Evolutionary conservation across 2,113 vertebrate genomes (phyloP).

Genomic region (Globicephala melas): DNA sequence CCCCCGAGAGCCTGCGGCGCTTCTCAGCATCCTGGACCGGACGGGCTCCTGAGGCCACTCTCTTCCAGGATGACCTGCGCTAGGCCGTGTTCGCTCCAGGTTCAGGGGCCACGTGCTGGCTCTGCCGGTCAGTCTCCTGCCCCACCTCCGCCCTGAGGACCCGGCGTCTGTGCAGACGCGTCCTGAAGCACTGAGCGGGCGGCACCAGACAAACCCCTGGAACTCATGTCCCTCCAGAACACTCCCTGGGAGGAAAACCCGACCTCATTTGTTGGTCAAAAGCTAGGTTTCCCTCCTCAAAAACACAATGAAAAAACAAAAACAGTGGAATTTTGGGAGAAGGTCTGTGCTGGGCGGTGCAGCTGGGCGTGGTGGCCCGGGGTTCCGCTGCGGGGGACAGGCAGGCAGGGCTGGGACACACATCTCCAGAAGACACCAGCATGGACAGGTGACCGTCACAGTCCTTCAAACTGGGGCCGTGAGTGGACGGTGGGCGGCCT

Average conservation of each 20-base stretch:
- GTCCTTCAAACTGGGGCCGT: neutral
- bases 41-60: neutral
- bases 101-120: neutral
- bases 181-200: rapidly evolving
- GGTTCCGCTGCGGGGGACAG: rapidly evolving
- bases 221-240: rapidly evolving
- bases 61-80: neutral
- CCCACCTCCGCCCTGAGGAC: neutral
- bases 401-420: rapidly evolving
- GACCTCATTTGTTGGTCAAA: neutral
- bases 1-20: neutral
- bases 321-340: neutral
- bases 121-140: neutral
- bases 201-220: rapidly evolving
- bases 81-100: rapidly evolving
- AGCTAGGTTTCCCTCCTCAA: neutral
- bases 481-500: no score
- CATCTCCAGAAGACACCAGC: rapidly evolving
- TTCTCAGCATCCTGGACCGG: neutral
- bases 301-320: neutral
- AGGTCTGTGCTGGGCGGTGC: neutral
- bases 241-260: neutral
- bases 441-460: rapidly evolving
- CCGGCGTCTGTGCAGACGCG: rapidly evolving
- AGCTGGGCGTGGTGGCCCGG: neutral